Evolutionary conservation across 2,888 invertebrate species (phyloP).

Genomic region (Salticus scenicus): DNA sequence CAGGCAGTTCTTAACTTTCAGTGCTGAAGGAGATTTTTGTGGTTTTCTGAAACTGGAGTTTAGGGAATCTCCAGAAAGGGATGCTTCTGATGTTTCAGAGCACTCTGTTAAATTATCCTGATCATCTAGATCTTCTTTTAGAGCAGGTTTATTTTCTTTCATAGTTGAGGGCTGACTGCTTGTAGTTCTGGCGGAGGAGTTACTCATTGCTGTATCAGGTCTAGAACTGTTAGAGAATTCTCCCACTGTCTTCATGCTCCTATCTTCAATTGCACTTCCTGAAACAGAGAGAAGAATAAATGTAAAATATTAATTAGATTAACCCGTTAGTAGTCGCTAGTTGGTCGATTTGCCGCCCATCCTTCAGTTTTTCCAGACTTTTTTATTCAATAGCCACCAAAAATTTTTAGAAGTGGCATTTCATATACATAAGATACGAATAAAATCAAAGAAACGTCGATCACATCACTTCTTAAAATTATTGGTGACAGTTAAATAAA

Average conservation of each 20-base stretch:
- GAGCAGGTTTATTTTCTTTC: slow-evolving; percentile 23
- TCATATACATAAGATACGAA: no score
- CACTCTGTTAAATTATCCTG: slow-evolving; percentile 46
- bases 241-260: neutral
- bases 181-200: slow-evolving; percentile 30
- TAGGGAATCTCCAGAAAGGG: slow-evolving; percentile 58
- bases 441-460: no score
- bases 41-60: slow-evolving; percentile 62
- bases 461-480: no score
- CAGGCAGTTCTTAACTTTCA: slow-evolving; percentile 20
- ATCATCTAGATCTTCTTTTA: neutral
- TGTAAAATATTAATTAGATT: no score
- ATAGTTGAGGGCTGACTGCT: slow-evolving; percentile 59
- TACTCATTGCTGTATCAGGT: slow-evolving; percentile 50
- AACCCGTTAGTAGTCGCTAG: no score
- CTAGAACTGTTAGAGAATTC: slow-evolving; percentile 22
- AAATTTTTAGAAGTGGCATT: no score
- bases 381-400: no score
- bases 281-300: neutral
- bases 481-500: no score
- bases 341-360: no score
- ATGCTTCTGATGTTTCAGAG: slow-evolving; percentile 54
- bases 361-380: no score
- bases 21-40: slow-evolving; percentile 22
- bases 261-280: slow-evolving; percentile 24